Conservation (phyloP, 2,888 invertebrate genomes). For the Oxycera nigricornis region DNA sequence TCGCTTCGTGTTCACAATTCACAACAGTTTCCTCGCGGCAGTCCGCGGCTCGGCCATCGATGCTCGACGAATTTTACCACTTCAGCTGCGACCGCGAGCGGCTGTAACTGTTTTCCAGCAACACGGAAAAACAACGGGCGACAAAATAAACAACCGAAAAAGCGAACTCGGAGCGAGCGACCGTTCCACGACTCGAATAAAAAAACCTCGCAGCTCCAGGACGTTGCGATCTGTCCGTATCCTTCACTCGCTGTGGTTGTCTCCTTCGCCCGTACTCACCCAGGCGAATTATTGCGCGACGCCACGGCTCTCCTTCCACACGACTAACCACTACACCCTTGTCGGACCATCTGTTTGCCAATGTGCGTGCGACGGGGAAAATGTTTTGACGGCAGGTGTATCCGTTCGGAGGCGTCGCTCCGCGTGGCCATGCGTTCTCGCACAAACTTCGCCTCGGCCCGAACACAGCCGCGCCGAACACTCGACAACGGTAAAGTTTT, state of each 20-base stretch:
- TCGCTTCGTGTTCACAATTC: neutral
- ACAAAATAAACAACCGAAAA: constrained; percentile 35
- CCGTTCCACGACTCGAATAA: constrained; percentile 13
- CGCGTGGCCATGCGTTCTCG: neutral
- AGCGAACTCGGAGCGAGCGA: neutral
- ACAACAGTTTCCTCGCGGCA: neutral
- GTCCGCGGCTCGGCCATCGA: constrained; percentile 8
- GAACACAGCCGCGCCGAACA: neutral
- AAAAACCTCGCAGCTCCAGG: constrained; percentile 1
- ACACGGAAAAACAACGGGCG: constrained; percentile 20
- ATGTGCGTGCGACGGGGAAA: constrained; percentile 14
- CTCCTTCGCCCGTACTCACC: neutral
- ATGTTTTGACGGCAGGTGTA: constrained; percentile 32
- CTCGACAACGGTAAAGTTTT: neutral
- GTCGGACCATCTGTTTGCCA: neutral
- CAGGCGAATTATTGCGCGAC: neutral
- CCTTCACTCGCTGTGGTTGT: neutral
- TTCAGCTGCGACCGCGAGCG: neutral
- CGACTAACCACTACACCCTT: constrained; percentile 1
- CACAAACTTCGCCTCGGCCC: neutral
- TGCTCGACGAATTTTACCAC: neutral
- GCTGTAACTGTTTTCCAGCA: neutral
- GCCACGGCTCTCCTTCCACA: neutral
- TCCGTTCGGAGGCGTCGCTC: neutral
- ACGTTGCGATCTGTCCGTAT: neutral